Conservation (phyloP, 2,888 invertebrate genomes). For the Meandrusa payeni region DNA sequence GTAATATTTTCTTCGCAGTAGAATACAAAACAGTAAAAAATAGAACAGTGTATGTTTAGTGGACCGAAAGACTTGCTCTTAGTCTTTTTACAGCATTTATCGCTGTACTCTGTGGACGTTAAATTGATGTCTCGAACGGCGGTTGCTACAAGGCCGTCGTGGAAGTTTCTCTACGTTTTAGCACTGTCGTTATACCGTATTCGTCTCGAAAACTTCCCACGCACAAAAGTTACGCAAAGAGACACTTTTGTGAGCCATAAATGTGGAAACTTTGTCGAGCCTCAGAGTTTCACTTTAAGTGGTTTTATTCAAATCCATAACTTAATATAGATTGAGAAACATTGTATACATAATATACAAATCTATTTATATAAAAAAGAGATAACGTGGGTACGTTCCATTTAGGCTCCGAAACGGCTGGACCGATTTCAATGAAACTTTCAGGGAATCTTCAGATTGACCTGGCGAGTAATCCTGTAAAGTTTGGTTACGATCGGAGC, state of each 20-base stretch:
- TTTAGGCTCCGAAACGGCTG: no score
- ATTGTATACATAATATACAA: no score
- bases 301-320: conserved; percentile 15
- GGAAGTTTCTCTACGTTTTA: conserved; percentile 28
- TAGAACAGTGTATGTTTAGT: conserved; percentile 34
- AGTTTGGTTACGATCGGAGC: no score
- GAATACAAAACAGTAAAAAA: background rate
- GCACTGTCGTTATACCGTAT: conserved; percentile 14
- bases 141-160: conserved; percentile 25
- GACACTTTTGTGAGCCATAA: conserved; percentile 13
- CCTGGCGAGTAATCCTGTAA: no score
- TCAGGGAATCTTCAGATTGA: no score
- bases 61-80: conserved; percentile 49
- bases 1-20: no score
- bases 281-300: conserved; percentile 10
- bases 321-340: conserved; percentile 2
- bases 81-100: conserved; percentile 41
- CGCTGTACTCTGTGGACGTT: conserved; percentile 35
- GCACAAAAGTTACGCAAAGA: conserved; percentile 9
- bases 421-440: no score
- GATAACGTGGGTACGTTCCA: no score
- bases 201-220: conserved; percentile 15
- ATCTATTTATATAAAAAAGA: no score
- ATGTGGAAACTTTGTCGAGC: conserved; percentile 15
- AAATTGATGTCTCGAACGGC: conserved; percentile 34